phyloP scores from a whole-genome alignment of 2,797 vertebrate genomes.

The Tolypeutes matacus region DNA sequence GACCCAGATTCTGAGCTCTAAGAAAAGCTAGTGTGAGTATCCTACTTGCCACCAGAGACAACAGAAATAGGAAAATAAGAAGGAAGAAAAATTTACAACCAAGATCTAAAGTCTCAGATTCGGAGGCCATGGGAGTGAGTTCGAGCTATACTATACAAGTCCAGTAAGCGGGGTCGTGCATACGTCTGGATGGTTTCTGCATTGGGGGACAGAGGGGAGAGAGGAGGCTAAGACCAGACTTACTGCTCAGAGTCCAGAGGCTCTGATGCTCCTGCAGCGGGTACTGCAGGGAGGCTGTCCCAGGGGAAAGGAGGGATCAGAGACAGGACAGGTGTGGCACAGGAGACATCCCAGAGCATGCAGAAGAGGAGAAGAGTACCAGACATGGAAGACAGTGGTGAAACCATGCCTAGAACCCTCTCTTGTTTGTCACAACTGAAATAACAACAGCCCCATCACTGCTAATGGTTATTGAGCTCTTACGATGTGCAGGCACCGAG shows the following conservation, averaged over 20 bases:
- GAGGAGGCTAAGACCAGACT: neutral
- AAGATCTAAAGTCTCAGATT: neutral
- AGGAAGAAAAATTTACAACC: neutral
- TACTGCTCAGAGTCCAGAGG: neutral
- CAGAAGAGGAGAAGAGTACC: too few relatives aligned
- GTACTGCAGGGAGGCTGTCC: neutral
- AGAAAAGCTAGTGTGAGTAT: neutral
- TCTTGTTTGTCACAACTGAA: neutral
- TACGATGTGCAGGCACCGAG: neutral
- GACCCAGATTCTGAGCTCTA: neutral
- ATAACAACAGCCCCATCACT: too few relatives aligned
- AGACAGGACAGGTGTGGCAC: neutral
- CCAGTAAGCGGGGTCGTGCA: too few relatives aligned
- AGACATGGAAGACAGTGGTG: neutral
- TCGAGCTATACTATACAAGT: neutral
- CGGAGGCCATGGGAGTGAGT: neutral
- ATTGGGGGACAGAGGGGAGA: neutral
- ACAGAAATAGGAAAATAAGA: neutral
- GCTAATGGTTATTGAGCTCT: neutral
- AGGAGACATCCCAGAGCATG: neutral
- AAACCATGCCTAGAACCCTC: neutral
- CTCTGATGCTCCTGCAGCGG: neutral
- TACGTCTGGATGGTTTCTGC: neutral
- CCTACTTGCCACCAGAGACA: neutral
- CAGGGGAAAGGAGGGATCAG: neutral